Evolutionary conservation across 2,888 invertebrate genomes (phyloP).

Genomic region (Cotesia congregata): DNA sequence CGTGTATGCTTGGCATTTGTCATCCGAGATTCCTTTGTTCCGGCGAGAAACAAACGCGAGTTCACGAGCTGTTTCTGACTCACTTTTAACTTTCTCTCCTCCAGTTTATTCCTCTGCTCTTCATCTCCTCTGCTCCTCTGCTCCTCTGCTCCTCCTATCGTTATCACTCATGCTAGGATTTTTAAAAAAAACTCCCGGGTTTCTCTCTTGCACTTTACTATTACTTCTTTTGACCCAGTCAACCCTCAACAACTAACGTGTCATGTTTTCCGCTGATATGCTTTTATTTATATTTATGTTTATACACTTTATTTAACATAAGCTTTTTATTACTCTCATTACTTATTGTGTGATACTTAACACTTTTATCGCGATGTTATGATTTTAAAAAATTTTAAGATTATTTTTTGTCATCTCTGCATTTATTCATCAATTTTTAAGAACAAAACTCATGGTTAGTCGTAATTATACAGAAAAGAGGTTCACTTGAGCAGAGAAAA

Average conservation of each 20-base stretch:
- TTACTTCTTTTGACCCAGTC: background rate
- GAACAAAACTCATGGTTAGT: no score
- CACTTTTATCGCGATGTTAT: background rate
- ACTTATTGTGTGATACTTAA: background rate
- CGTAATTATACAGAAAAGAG: no score
- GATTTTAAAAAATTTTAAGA: no score
- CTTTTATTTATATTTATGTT: slow-evolving; percentile 1
- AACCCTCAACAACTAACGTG: background rate
- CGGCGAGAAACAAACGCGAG: slow-evolving; percentile 59
- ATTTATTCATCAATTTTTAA: no score
- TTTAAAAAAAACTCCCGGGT: background rate
- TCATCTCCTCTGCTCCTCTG: slow-evolving; percentile 19
- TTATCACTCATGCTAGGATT: background rate
- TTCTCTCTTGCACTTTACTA: background rate
- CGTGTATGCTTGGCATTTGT: slow-evolving; percentile 61
- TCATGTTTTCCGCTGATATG: background rate
- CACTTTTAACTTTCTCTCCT: slow-evolving; percentile 15
- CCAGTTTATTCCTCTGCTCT: background rate
- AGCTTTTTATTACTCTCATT: background rate
- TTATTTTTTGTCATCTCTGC: no score
- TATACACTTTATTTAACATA: background rate
- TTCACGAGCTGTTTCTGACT: slow-evolving; percentile 34
- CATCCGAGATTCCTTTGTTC: slow-evolving; percentile 65
- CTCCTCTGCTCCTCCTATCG: slow-evolving; percentile 1
- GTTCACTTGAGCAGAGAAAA: no score